Percentiles rank a stretch among this genome's conserved stretches.
These are phyloP conservation scores for Clytia hemisphaerica DNA, from an alignment of 30 jellyfish, hydroid and myxozoan genomes.

Conservation along the genomic window DNA sequence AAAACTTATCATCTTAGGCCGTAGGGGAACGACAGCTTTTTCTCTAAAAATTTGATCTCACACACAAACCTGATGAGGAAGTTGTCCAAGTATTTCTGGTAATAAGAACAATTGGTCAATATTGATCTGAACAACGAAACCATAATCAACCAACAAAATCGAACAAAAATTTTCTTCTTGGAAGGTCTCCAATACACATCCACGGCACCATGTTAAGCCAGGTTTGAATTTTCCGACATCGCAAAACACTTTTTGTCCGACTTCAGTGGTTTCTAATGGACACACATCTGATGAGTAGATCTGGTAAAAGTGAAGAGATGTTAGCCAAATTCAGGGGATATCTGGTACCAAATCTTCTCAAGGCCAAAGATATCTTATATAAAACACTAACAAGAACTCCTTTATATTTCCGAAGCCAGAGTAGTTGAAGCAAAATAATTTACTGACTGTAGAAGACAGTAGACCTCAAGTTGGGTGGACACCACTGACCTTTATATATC, in stretches of 20 bases:
- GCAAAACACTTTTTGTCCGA: slow-evolving; percentile 3
- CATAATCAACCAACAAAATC: slow-evolving; percentile 14
- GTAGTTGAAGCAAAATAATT: too few species aligned
- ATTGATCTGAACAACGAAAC: background rate
- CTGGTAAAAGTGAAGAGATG: background rate
- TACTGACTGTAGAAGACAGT: too few species aligned
- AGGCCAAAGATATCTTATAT: too few species aligned
- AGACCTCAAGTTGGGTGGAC: too few species aligned
- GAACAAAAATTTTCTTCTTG: background rate
- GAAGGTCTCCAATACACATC: slow-evolving; percentile 12
- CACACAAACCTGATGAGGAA: slow-evolving; percentile 17
- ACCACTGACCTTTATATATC: too few species aligned
- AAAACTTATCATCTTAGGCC: too few species aligned
- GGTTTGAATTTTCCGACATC: background rate
- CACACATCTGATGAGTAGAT: slow-evolving; percentile 7
- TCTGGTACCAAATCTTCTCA: too few species aligned
- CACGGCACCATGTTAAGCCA: slow-evolving; percentile 1
- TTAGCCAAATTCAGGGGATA: too few species aligned
- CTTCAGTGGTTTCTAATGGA: background rate
- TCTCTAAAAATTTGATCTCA: too few species aligned
- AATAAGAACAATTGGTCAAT: slow-evolving; percentile 4
- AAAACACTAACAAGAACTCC: too few species aligned
- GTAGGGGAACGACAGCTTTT: too few species aligned
- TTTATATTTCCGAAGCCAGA: too few species aligned
- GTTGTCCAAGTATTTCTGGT: background rate